Evolutionary conservation across 2,888 invertebrate species (phyloP), one percentile per base, ranked within the genome.

Genomic region (Encarsia formosa): DNA sequence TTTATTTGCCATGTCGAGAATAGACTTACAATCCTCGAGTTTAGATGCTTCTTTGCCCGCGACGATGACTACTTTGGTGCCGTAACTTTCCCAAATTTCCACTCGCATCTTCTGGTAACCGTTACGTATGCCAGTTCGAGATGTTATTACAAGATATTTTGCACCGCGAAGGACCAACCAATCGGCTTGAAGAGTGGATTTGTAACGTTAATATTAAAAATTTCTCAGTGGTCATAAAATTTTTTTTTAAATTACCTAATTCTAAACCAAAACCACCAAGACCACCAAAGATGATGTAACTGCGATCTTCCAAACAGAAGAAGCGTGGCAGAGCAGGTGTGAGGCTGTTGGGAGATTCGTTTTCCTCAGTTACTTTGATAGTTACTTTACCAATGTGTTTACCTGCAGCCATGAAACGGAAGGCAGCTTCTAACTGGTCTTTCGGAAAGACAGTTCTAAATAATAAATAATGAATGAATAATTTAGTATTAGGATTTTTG

Each of bases 201-300:
- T 5, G 15, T n/a, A 9, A 34, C 5, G 6, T n/a, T 34, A 15
- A 15, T n/a, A 34, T 34, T n/a, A 5, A 5, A 5, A 9, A 9
- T 34, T 6, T 34, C 15, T 34, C 34, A 15, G 11, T 26, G 26
- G n/a, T n/a, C n/a, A n/a, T n/a, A n/a, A n/a, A n/a, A 32, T 8
- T 26, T 5, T 26, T 26, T 13, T 13, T 76, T 71, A 48, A 75
- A 70, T 35, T 51, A 56, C 56, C 53, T 26, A 57, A 73, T 71
- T 96, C 95, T 43, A 96, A 76, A 6, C 95, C 96, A 66, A 96
- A 91, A 0, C 95, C 95, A 38, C 96, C 96, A 1, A 96, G 78
- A 37, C 95, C 94, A 11, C 89, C 88, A 2, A 85, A 78, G 4
- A 88, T 79, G 0, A 88, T 66, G 75, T 88, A 81, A 5, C 78